phyloP scores from a whole-genome alignment of 2,888 invertebrate genomes.

The Ashinkailepas kermadecensis region DNA sequence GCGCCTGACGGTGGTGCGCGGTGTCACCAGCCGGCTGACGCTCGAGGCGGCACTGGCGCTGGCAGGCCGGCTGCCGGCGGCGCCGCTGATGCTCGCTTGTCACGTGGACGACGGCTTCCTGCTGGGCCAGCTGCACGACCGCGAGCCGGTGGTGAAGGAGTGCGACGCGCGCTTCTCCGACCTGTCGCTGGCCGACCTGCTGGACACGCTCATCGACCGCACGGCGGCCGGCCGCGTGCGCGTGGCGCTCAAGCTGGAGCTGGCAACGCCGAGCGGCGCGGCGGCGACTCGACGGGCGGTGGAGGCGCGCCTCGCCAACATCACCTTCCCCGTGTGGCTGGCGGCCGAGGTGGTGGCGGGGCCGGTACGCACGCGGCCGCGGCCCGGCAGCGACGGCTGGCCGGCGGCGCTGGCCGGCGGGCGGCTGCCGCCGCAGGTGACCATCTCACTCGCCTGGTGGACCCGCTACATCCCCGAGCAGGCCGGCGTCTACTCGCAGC shows the following conservation, averaged over 20 bases:
- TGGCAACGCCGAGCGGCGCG: background rate
- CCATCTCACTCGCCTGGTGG: slow-evolving; percentile 1
- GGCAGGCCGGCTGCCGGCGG: background rate
- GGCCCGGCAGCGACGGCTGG: background rate
- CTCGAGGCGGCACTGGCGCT: background rate
- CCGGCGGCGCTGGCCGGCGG: background rate
- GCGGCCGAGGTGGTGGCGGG: background rate
- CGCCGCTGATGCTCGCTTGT: background rate
- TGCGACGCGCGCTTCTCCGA: background rate
- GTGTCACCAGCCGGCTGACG: background rate
- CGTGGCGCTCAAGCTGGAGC: background rate
- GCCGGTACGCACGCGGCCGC: background rate
- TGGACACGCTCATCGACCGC: background rate
- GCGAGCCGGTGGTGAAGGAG: background rate
- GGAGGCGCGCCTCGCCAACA: background rate
- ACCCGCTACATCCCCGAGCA: background rate
- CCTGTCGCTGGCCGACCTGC: background rate
- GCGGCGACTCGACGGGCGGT: background rate
- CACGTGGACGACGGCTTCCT: background rate
- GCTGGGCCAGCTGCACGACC: background rate
- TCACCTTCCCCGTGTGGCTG: slow-evolving; percentile 9
- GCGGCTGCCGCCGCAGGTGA: background rate
- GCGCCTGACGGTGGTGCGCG: background rate
- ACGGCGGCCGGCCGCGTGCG: background rate
- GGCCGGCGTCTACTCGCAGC: background rate